Base-by-base conservation (phyloP, 1,140 invertebrate genomes). In the Tenebrio molitor region DNA sequence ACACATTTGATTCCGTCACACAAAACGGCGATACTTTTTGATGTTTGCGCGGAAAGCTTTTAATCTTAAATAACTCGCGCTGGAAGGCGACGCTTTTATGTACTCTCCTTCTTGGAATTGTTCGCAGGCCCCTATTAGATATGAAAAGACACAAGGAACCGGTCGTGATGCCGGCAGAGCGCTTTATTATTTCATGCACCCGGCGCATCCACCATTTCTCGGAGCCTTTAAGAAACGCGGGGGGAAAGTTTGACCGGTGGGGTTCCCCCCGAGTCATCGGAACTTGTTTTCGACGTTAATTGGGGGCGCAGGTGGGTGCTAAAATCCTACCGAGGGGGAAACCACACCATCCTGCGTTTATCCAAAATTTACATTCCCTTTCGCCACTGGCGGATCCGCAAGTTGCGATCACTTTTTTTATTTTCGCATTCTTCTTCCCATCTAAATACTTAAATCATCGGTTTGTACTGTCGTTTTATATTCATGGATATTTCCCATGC, bases 131-230 rank as follows among this genome's bases (percentile, higher is more conserved):
- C 36, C 36, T 12, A 12, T 39, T 39, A 39, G 36, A 39, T 39
- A 7, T 39, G 36, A 39, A 39, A 39, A 39, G 36, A 39, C 36
- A 39, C 36, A 7, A 12, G 25, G 25, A 29, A 39, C 2, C n/a
- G 36, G 36, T 39, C 7, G 36, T 2, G 36, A 39, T 5, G 12
- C 12, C 36, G 12, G 12, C 5, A n/a, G 12, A 39, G 12, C 36
- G 36, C 36, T 39, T 39, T 39, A 39, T 39, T 39, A 39, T 39
- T 39, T n/a, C 2, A 39, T 39, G 36, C 2, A 39, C 3, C 36
- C 36, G 36, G 36, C 36, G 36, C 36, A 39, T 39, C 36, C 36
- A 12, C 36, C 36, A 39, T 39, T 39, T 39, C 12, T 39, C 36
- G 2, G n/a, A n/a, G 5, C 7, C 5, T 29, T 29, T 29, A 29